These are phyloP conservation scores for Tinamus major DNA, from an alignment of 2,797 vertebrate genomes.

Conservation along the genomic window DNA sequence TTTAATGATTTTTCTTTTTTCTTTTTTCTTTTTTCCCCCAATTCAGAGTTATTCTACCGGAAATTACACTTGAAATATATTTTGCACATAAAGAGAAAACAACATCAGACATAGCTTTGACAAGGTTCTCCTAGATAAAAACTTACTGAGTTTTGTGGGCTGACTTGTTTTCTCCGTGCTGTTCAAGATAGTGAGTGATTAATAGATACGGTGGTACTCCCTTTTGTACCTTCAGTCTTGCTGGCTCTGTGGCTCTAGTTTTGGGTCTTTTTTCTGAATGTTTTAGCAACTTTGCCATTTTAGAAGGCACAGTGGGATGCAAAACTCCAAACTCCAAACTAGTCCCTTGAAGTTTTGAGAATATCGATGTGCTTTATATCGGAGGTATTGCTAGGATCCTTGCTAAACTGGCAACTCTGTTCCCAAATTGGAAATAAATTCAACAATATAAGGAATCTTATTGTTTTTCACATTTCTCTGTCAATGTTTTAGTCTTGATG, in stretches of 20 bases:
- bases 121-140: no score
- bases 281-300: neutral
- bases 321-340: neutral
- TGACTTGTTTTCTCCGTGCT: neutral
- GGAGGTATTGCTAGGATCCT: neutral
- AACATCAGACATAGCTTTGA: no score
- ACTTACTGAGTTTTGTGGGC: neutral
- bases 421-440: neutral
- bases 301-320: neutral
- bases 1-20: no score
- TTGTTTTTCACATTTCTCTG: neutral
- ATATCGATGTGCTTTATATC: neutral
- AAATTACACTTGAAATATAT: no score
- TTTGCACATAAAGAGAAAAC: no score
- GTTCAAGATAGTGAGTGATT: rapidly evolving
- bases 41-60: no score
- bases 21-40: no score
- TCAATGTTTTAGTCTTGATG: conserved; percentile 83
- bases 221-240: neutral
- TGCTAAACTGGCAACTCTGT: neutral
- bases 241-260: neutral
- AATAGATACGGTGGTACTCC: neutral
- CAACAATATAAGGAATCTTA: neutral
- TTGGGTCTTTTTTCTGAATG: neutral
- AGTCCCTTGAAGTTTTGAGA: neutral